Percentiles rank a stretch among this genome's conserved stretches.
Conservation (phyloP, 1,140 invertebrate genomes). For the Neodiprion fabricii region DNA sequence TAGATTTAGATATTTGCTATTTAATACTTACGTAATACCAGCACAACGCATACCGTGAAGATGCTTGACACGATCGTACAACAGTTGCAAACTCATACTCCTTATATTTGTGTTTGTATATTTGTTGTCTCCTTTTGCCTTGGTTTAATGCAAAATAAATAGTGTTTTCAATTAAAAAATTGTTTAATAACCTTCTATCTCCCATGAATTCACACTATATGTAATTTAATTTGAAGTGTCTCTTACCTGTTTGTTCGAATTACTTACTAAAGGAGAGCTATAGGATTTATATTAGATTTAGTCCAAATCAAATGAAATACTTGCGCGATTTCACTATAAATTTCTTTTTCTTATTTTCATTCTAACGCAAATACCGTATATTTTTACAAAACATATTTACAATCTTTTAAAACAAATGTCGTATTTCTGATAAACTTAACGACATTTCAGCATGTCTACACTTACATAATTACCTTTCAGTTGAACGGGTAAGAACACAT, state of each 20-base stretch:
- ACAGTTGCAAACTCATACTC: background rate
- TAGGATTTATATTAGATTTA: background rate
- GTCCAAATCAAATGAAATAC: background rate
- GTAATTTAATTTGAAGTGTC: background rate
- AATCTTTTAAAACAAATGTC: too few relatives aligned
- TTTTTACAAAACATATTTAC: too few relatives aligned
- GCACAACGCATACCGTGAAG: background rate
- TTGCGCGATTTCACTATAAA: too few relatives aligned
- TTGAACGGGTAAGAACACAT: background rate
- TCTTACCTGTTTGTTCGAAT: background rate
- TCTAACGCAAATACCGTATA: too few relatives aligned
- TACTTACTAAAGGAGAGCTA: background rate
- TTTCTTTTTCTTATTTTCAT: too few relatives aligned
- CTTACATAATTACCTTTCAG: background rate
- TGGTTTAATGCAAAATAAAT: slow-evolving; percentile 7
- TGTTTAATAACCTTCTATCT: background rate
- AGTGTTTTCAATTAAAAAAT: background rate
- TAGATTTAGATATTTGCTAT: slow-evolving; percentile 7
- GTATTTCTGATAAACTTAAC: too few relatives aligned
- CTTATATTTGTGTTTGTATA: slow-evolving; percentile 11
- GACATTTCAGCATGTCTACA: too few relatives aligned
- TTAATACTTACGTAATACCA: background rate
- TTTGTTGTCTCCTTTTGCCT: background rate
- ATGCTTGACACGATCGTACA: slow-evolving; percentile 1
- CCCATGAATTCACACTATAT: background rate